Evolutionary conservation across 2,797 vertebrate genomes (phyloP), one percentile per base, ranked within the genome.

Genomic region (Erethizon dorsatum): DNA sequence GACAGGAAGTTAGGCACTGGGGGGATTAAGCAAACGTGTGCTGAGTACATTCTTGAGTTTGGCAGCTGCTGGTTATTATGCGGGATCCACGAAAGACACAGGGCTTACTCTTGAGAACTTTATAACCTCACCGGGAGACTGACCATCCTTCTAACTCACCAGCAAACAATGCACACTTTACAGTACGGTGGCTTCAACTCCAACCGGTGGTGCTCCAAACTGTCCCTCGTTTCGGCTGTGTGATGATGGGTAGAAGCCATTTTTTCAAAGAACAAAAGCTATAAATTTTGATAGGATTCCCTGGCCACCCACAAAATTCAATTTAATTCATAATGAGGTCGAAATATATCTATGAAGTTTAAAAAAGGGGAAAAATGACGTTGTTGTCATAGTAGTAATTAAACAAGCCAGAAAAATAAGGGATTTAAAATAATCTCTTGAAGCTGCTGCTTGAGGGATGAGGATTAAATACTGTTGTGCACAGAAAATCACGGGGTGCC

Each of bases 381-480:
- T 14, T 78, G 92, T 59, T 88, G 59, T 73, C 77, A 93, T 41
- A 86, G 80, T 14, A 69, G 91, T 94, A 91, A 97, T 95, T 94
- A 96, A 96, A 92, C 50, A 92, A 91, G 80, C 47, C 52, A 96
- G 88, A 88, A 93, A 97, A 95, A 92, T 71, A 96, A 92, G 83
- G 78, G 56, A 71, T 96, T 91, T 87, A 82, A 83, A 91, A 69
- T 50, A 57, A 57, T 47, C 85, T 94, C 71, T 69, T 26, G 88
- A 93, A 83, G 63, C 85, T n/a, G 41, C 45, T 73, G 86, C 41
- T 71, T 78, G 50, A 73, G 9, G 89, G 88, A 78, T 83, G 61
- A 57, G 88, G 83, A 91, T 45, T 89, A 56, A 89, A 67, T 3
- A 15, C 41, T 45, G 12, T 15, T 15, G 33, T 4, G 17, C 14